These are phyloP conservation scores for Epizoanthus ramosus DNA, from an alignment of 92 coral and sea anemone genomes.

Conservation along the genomic window DNA sequence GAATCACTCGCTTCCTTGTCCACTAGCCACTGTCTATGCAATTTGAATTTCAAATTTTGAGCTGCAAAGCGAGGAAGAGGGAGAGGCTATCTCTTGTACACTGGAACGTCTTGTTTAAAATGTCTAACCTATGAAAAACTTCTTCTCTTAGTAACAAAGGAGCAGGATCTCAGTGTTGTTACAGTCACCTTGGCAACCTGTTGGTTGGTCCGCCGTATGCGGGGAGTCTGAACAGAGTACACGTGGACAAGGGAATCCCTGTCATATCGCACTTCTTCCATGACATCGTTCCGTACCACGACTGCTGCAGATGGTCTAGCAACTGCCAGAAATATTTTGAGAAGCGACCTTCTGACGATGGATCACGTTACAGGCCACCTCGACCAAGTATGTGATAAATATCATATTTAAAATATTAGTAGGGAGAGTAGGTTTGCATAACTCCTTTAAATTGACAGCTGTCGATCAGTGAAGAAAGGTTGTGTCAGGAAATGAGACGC, in stretches of 20 bases:
- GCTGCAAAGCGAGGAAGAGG: too few relatives aligned
- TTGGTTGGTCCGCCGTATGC: conserved; percentile 68
- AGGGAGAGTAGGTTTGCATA: too few relatives aligned
- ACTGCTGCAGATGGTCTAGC: conserved; percentile 67
- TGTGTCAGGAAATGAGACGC: too few relatives aligned
- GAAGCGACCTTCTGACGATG: conserved; percentile 88
- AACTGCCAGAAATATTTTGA: conserved; percentile 74
- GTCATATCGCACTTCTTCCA: conserved; percentile 79
- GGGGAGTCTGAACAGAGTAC: conserved; percentile 83
- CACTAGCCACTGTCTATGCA: too few relatives aligned
- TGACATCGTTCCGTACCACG: conserved; percentile 81
- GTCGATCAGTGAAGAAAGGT: too few relatives aligned
- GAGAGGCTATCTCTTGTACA: too few relatives aligned
- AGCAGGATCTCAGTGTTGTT: conserved; percentile 93
- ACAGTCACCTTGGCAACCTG: conserved; percentile 73
- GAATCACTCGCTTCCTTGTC: too few relatives aligned
- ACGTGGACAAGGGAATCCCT: conserved; percentile 67
- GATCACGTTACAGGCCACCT: conserved; percentile 77
- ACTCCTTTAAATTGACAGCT: too few relatives aligned
- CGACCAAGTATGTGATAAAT: conserved; percentile 66
- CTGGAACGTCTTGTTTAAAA: too few relatives aligned
- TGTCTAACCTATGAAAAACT: not conserved
- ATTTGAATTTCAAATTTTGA: too few relatives aligned
- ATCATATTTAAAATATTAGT: too few relatives aligned
- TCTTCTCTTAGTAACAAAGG: conserved; percentile 58